phyloP scores from a whole-genome alignment of 64 coral and sea anemone species.

The Acropora tenuis region DNA sequence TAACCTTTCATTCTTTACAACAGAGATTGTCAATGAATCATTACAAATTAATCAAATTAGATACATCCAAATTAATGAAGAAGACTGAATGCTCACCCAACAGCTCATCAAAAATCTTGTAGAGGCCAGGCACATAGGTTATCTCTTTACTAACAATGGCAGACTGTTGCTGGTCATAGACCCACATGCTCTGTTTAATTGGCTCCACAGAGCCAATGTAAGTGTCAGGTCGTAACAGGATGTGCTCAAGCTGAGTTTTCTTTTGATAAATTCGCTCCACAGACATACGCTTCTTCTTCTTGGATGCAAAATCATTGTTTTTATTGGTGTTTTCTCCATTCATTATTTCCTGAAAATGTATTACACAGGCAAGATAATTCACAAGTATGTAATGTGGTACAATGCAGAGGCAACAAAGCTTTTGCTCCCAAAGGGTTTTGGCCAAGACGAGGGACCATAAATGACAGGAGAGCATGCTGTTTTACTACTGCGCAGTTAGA shows the following conservation, averaged over 20 bases:
- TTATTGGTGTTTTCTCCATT: conserved; percentile 64
- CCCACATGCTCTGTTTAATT: conserved; percentile 91
- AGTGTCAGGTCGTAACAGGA: conserved; percentile 91
- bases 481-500: too few relatives aligned
- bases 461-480: too few relatives aligned
- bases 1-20: too few relatives aligned
- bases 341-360: conserved; percentile 72
- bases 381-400: too few relatives aligned
- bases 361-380: not conserved
- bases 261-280: conserved; percentile 98
- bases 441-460: too few relatives aligned
- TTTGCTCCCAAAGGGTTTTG: too few relatives aligned
- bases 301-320: conserved; percentile 55
- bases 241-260: conserved; percentile 97
- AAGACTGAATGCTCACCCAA: conserved; percentile 64
- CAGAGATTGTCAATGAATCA: not conserved
- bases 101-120: conserved; percentile 99
- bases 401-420: too few relatives aligned
- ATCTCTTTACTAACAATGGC: conserved; percentile 90
- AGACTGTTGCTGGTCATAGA: conserved; percentile 78
- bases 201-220: conserved; percentile 99
- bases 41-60: too few relatives aligned
- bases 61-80: not conserved
- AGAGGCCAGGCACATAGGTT: conserved; percentile 96
- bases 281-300: conserved; percentile 93